These are phyloP conservation scores for Proisotoma minuta DNA, from an alignment of 2,888 invertebrate genomes.

Conservation along the genomic window DNA sequence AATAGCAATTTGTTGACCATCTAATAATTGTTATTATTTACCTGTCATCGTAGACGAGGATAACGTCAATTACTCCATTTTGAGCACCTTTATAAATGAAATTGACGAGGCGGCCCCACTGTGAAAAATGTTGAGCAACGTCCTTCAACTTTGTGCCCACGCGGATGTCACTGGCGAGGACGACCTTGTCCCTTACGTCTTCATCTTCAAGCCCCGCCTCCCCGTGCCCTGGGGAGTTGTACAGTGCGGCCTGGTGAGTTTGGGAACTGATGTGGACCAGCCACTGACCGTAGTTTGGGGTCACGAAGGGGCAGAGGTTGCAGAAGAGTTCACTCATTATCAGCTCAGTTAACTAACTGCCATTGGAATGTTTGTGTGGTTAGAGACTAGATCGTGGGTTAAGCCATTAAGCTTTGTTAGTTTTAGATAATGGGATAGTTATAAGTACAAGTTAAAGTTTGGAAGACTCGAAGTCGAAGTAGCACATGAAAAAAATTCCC, in stretches of 20 bases:
- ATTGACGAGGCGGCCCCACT: not conserved
- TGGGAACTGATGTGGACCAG: not conserved
- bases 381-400: no score
- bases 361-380: no score
- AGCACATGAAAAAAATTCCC: no score
- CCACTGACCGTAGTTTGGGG: no score
- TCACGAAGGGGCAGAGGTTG: no score
- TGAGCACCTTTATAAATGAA: not conserved
- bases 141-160: not conserved
- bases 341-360: no score
- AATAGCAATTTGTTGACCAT: not conserved
- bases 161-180: not conserved
- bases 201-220: not conserved
- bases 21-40: not conserved
- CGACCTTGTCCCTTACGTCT: not conserved
- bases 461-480: no score
- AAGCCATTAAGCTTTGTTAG: no score
- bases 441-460: no score
- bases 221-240: not conserved
- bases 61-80: not conserved
- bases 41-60: not conserved
- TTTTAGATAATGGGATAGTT: no score
- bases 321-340: no score
- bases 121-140: not conserved
- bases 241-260: not conserved